phyloP scores from a whole-genome alignment of 2,113 vertebrate genomes.

The Ictalurus furcatus region DNA sequence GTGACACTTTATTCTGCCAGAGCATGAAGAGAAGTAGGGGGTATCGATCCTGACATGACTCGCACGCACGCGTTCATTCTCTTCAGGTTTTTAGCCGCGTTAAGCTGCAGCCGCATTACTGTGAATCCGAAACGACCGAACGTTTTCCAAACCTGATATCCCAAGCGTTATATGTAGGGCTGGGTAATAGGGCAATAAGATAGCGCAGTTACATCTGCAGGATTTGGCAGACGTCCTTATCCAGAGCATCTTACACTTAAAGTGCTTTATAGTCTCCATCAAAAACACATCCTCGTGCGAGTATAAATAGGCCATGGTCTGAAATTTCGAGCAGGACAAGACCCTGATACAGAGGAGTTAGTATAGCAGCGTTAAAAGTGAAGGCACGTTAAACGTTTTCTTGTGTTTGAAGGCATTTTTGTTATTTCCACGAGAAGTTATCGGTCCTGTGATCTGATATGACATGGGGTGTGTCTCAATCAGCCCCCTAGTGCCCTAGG shows the following conservation, averaged over 20 bases:
- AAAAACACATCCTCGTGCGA: background rate
- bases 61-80: background rate
- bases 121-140: background rate
- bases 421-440: background rate
- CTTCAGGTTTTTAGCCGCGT: background rate
- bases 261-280: slow-evolving; percentile 9
- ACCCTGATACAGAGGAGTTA: background rate
- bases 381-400: background rate
- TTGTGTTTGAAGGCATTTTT: background rate
- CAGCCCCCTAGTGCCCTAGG: no score
- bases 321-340: background rate
- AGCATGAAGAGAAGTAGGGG: background rate
- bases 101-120: background rate
- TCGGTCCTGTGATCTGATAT: background rate
- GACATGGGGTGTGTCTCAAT: background rate
- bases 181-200: background rate
- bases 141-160: background rate
- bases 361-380: background rate
- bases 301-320: background rate
- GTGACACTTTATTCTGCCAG: background rate
- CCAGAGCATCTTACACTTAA: background rate
- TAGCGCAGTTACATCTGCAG: background rate
- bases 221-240: slow-evolving; percentile 3
- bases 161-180: background rate
- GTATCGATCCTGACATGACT: background rate